phyloP scores from a whole-genome alignment of 2,113 vertebrate genomes.

The Anoplopoma fimbria region DNA sequence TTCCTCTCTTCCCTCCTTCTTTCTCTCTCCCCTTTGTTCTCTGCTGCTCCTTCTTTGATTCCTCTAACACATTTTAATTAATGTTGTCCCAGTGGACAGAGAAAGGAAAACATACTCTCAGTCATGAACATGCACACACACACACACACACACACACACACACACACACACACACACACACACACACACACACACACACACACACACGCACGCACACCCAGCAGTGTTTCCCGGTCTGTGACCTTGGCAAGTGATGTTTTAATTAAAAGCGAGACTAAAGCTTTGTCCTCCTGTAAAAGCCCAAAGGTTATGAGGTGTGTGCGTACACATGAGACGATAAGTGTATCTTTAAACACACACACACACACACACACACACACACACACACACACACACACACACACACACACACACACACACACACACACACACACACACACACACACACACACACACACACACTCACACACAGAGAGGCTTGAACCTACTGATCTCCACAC shows the following conservation, averaged over 20 bases:
- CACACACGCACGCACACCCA: conserved; percentile 10
- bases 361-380: background rate
- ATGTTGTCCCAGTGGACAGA: conserved; percentile 49
- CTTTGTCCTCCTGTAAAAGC: conserved; percentile 59
- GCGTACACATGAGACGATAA: conserved; percentile 20
- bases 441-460: background rate
- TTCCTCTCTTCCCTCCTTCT: background rate
- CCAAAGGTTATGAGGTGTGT: conserved; percentile 48
- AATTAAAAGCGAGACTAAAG: conserved; percentile 64
- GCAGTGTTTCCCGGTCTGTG: conserved; percentile 46
- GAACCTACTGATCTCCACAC: conserved; percentile 20
- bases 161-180: conserved; percentile 5
- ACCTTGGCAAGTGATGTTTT: conserved; percentile 70
- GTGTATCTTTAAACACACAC: conserved; percentile 27
- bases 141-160: conserved; percentile 6
- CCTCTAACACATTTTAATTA: conserved; percentile 77
- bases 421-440: background rate
- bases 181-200: conserved; percentile 27
- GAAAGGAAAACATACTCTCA: conserved; percentile 49
- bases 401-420: background rate
- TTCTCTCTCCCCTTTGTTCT: conserved; percentile 44
- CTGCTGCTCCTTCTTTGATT: conserved; percentile 50
- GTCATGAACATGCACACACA: conserved; percentile 29
- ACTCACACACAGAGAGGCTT: conserved; percentile 7
- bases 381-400: conserved; percentile 5